These are phyloP conservation scores for Trachelus iudaicus DNA, from an alignment of 2,888 invertebrate genomes.

Conservation along the genomic window DNA sequence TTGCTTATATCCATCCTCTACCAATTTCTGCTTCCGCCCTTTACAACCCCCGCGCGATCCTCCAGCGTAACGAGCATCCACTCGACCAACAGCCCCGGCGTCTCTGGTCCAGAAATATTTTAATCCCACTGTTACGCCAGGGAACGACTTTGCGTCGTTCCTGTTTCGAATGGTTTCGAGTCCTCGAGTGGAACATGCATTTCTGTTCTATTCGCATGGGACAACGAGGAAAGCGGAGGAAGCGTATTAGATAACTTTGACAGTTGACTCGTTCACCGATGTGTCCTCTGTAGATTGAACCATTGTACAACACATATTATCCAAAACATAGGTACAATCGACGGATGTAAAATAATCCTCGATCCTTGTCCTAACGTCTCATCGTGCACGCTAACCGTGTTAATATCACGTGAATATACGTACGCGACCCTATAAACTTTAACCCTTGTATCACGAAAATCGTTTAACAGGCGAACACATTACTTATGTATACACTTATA, in stretches of 20 bases:
- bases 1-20: not conserved
- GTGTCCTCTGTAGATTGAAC: not conserved
- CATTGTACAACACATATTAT: not conserved
- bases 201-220: not conserved
- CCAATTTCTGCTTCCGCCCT: not conserved
- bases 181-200: not conserved
- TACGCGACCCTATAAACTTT: not conserved
- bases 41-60: not conserved
- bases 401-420: not conserved
- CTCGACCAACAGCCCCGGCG: not conserved
- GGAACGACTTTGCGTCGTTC: not conserved
- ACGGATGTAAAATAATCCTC: not conserved
- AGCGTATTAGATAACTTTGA: not conserved
- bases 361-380: not conserved
- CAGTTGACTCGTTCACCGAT: not conserved
- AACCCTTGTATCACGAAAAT: not conserved
- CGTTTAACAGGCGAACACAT: not conserved
- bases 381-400: not conserved
- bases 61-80: constrained; percentile 1
- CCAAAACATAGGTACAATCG: not conserved
- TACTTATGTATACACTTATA: not conserved
- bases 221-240: not conserved
- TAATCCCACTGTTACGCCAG: not conserved
- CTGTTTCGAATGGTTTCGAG: not conserved
- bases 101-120: not conserved